Percentiles rank a stretch among this genome's conserved stretches.
These are phyloP conservation scores for Chamaea fasciata DNA, from an alignment of 2,113 vertebrate genomes.

Conservation along the genomic window DNA sequence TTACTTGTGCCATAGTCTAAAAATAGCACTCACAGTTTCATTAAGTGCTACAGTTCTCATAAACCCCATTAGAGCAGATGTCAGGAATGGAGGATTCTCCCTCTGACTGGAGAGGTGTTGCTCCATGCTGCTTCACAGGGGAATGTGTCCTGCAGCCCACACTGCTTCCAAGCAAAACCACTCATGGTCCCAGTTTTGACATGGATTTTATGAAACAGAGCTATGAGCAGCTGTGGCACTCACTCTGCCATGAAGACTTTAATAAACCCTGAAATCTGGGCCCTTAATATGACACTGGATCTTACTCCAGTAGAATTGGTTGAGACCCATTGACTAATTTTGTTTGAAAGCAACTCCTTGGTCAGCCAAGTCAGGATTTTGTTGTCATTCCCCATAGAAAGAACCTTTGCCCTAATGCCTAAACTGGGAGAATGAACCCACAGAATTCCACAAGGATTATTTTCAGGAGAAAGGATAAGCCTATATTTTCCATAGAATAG, in stretches of 20 bases:
- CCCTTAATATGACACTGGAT: neutral
- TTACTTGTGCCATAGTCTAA: neutral
- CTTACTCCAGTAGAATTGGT: neutral
- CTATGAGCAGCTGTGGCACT: neutral
- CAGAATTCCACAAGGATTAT: neutral
- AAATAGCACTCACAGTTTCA: neutral
- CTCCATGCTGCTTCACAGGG: neutral
- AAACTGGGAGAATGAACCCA: neutral
- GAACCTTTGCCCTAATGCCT: neutral
- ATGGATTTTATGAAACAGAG: neutral
- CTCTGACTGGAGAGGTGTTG: neutral
- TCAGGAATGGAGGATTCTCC: neutral
- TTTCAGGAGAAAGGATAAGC: neutral
- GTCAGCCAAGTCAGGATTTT: neutral
- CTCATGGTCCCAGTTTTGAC: neutral
- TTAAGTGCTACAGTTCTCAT: neutral
- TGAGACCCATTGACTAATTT: neutral
- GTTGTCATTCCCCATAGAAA: neutral
- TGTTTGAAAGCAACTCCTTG: neutral
- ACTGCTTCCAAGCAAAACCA: neutral
- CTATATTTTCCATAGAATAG: neutral
- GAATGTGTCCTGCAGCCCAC: rapidly evolving
- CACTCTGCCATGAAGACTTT: neutral
- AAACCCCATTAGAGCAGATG: neutral
- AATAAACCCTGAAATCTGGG: neutral